Evolutionary conservation across 2,888 invertebrate genomes (phyloP).

Genomic region (Eudemis profundana): DNA sequence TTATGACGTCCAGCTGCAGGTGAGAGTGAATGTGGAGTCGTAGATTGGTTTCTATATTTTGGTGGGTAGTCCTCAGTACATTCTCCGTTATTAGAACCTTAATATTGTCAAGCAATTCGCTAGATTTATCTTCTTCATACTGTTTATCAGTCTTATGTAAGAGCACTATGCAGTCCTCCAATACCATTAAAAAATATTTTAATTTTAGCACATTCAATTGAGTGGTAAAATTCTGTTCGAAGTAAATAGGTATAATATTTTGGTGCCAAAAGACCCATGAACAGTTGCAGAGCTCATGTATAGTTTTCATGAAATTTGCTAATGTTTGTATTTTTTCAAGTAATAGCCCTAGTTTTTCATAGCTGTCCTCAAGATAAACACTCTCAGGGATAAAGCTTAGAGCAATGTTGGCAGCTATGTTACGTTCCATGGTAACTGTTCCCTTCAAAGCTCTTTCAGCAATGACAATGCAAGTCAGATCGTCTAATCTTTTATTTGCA

Average conservation of each 20-base stretch:
- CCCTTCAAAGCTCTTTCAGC: constrained; percentile 89
- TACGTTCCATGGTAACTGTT: constrained; percentile 86
- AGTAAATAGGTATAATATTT: constrained; percentile 90
- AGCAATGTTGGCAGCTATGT: constrained; percentile 88
- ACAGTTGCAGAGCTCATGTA: constrained; percentile 88
- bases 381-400: constrained; percentile 88
- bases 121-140: constrained; percentile 60
- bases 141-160: constrained; percentile 69
- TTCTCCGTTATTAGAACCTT: constrained; percentile 81
- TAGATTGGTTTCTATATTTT: constrained; percentile 96
- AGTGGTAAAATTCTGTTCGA: constrained; percentile 89
- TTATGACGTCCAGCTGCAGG: constrained; percentile 89
- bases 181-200: constrained; percentile 75
- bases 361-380: constrained; percentile 86
- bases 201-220: constrained; percentile 88
- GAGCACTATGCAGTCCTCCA: constrained; percentile 74
- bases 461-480: constrained; percentile 90
- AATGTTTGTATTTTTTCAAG: constrained; percentile 88
- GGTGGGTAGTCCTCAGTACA: constrained; percentile 90
- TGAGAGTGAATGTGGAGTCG: constrained; percentile 97
- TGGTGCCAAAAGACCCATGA: constrained; percentile 94
- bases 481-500: constrained; percentile 88
- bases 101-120: constrained; percentile 68
- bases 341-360: constrained; percentile 85
- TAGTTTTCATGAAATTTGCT: constrained; percentile 83